These are phyloP conservation scores for Siderastrea siderea DNA, from an alignment of 92 coral and sea anemone species.

Conservation along the genomic window DNA sequence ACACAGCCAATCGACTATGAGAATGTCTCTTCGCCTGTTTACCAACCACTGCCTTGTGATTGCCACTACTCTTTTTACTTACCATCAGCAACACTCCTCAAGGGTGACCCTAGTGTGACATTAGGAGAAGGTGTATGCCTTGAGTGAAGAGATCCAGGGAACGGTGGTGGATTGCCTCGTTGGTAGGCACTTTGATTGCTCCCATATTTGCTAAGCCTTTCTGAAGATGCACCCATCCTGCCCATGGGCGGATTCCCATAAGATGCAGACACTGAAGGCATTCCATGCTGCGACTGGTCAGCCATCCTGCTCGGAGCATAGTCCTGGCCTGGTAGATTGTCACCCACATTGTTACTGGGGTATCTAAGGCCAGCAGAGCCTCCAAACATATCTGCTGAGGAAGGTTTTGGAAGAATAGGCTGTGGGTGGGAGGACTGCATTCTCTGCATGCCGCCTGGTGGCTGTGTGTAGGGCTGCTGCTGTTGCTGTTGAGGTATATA, in stretches of 20 bases:
- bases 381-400: conserved; percentile 81
- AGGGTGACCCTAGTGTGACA: conserved; percentile 84
- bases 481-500: conserved; percentile 65
- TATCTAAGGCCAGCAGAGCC: conserved; percentile 63
- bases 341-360: conserved; percentile 54
- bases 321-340: conserved; percentile 56
- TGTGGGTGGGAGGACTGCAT: conserved; percentile 85
- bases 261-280: conserved; percentile 57
- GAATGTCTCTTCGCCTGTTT: too few relatives aligned
- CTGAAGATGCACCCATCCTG: conserved; percentile 44
- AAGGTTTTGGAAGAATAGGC: conserved; percentile 92
- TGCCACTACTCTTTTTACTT: not conserved
- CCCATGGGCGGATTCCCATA: conserved; percentile 67
- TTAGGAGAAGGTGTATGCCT: conserved; percentile 92
- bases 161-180: conserved; percentile 45
- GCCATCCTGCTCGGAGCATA: conserved; percentile 59
- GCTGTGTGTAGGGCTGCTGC: conserved; percentile 69
- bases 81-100: conserved; percentile 85
- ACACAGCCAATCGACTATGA: too few relatives aligned
- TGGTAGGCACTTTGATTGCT: conserved; percentile 37
- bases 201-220: conserved; percentile 55
- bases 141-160: conserved; percentile 75
- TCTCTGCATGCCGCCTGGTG: conserved; percentile 74
- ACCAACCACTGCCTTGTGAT: not conserved
- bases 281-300: conserved; percentile 72